Percentiles rank a stretch among this genome's conserved stretches.
Conservation (phyloP, 2,888 invertebrate species). For the Punctoribates punctum region DNA sequence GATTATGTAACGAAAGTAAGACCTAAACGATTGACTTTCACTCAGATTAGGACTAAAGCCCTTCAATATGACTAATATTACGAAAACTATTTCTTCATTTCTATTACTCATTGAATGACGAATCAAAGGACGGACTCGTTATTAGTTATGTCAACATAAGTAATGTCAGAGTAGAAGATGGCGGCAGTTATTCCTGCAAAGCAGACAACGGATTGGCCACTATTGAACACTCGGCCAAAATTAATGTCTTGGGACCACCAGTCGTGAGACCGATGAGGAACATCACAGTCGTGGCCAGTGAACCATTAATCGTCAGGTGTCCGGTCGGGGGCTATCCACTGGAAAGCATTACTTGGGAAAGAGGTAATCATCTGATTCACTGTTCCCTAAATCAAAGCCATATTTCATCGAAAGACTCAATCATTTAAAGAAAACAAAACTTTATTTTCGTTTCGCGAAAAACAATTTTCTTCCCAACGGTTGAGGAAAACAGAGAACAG, state of each 20-base stretch:
- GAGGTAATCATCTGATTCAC: conserved; percentile 56
- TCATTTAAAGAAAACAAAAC: not conserved
- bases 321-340: conserved; percentile 83
- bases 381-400: not conserved
- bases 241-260: conserved; percentile 56
- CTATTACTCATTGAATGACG: conserved; percentile 45
- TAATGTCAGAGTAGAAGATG: conserved; percentile 51
- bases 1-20: conserved; percentile 50
- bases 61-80: conserved; percentile 32
- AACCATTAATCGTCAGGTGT: conserved; percentile 70
- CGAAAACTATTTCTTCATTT: not conserved
- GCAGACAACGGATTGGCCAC: conserved; percentile 51
- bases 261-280: conserved; percentile 56
- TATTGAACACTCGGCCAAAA: conserved; percentile 48
- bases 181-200: conserved; percentile 53
- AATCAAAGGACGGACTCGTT: conserved; percentile 52
- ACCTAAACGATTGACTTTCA: conserved; percentile 2
- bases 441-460: not conserved
- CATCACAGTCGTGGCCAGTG: conserved; percentile 71
- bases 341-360: conserved; percentile 74
- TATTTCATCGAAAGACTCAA: conserved; percentile 11
- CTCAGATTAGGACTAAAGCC: not conserved
- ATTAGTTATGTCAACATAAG: conserved; percentile 54
- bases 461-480: not conserved
- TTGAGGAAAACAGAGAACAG: not conserved